A percentile compares a stretch with the other conserved stretches of the same genome.
Evolutionary conservation across 2,797 vertebrate genomes (phyloP).

Genomic region (Cryptoprocta ferox): DNA sequence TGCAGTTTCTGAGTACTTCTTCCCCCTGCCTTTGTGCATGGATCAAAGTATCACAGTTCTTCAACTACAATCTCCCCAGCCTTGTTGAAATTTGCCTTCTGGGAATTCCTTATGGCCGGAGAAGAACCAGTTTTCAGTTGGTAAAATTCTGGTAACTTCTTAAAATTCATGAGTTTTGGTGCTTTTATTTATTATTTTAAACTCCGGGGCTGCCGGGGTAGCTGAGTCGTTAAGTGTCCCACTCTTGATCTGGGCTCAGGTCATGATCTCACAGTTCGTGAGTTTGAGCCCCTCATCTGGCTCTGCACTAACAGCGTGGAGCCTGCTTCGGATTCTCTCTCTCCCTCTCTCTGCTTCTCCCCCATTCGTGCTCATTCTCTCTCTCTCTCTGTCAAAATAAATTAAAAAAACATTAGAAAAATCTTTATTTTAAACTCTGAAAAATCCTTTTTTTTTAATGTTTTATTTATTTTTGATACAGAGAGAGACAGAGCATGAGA

Average conservation of each 20-base stretch:
- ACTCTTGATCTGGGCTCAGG: too few species aligned
- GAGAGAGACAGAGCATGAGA: too few species aligned
- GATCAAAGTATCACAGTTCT: background rate
- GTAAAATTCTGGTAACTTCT: background rate
- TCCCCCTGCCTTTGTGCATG: background rate
- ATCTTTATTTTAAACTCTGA: background rate
- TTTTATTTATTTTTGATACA: too few species aligned
- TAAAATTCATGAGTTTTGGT: background rate
- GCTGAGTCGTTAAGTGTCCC: too few species aligned
- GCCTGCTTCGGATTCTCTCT: too few species aligned
- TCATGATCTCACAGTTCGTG: too few species aligned
- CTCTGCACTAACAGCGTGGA: too few species aligned
- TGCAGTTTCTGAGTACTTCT: background rate
- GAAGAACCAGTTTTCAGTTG: background rate
- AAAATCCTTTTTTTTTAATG: background rate
- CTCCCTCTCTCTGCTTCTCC: too few species aligned
- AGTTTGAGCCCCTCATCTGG: too few species aligned
- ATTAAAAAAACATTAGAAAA: too few species aligned
- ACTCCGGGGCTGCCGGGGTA: background rate
- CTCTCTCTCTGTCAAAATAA: too few species aligned
- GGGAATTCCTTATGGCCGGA: background rate
- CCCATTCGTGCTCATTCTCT: too few species aligned
- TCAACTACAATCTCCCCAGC: background rate
- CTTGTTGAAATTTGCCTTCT: background rate
- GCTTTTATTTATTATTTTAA: background rate